phyloP scores from a whole-genome alignment of 2,888 invertebrate genomes.

The Habrosyne pyritoides region DNA sequence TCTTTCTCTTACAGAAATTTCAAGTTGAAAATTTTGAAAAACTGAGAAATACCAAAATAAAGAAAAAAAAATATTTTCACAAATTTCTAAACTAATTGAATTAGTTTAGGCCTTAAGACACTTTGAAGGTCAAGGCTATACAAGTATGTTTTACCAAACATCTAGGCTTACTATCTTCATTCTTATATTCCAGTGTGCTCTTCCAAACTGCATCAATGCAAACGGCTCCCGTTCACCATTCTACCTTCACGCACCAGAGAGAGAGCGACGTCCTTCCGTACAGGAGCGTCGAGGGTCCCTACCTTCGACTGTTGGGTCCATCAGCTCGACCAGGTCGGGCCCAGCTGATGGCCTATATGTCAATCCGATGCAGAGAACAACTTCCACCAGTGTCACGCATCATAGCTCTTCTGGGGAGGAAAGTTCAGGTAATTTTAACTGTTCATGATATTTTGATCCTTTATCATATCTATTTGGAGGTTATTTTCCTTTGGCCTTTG shows the following conservation, averaged over 20 bases:
- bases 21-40: too few species aligned
- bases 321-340: constrained; percentile 67
- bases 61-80: too few species aligned
- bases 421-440: constrained; percentile 61
- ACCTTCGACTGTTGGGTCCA: constrained; percentile 69
- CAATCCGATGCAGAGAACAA: constrained; percentile 88
- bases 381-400: constrained; percentile 55
- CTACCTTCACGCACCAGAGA: constrained; percentile 89
- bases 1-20: too few species aligned
- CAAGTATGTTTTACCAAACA: too few species aligned
- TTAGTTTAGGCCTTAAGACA: too few species aligned
- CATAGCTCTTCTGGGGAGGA: constrained; percentile 76
- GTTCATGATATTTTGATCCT: not conserved
- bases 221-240: constrained; percentile 84
- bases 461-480: too few species aligned
- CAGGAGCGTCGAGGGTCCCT: constrained; percentile 69
- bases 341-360: constrained; percentile 92
- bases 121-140: too few species aligned
- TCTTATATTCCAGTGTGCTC: constrained; percentile 76
- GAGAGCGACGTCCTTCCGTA: constrained; percentile 57
- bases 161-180: not conserved
- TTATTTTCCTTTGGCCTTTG: too few species aligned
- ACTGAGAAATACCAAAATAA: too few species aligned
- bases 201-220: constrained; percentile 80
- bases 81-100: too few species aligned